A percentile compares a stretch with the other conserved stretches of the same genome.
Evolutionary conservation across 2,888 invertebrate species (phyloP).

Genomic region (Beris morrisii): DNA sequence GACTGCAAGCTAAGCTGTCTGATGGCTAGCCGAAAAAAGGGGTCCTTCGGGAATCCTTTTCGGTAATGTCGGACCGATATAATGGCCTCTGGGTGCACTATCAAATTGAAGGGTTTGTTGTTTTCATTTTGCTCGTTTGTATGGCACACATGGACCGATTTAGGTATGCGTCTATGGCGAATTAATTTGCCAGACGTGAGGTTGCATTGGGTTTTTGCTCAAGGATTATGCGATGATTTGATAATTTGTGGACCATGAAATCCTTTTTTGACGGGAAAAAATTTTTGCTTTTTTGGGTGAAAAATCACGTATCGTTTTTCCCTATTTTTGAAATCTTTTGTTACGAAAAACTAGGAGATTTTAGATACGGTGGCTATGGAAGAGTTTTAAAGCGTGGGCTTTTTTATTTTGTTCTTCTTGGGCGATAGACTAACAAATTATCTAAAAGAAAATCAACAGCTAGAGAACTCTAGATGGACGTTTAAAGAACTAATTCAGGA

Average conservation of each 20-base stretch:
- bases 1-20: slow-evolving; percentile 16
- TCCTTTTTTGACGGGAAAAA: slow-evolving; percentile 9
- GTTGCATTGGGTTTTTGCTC: slow-evolving; percentile 9
- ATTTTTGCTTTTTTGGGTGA: slow-evolving; percentile 7
- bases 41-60: slow-evolving; percentile 30
- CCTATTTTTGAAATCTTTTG: background rate
- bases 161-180: slow-evolving; percentile 27
- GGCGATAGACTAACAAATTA: no score
- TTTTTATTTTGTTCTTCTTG: no score
- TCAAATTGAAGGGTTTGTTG: slow-evolving; percentile 21
- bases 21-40: slow-evolving; percentile 19
- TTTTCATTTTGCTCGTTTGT: slow-evolving; percentile 16
- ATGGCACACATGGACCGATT: slow-evolving; percentile 21
- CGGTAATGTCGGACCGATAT: slow-evolving; percentile 18
- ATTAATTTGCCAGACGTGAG: slow-evolving; percentile 29
- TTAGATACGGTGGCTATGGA: no score
- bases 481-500: no score
- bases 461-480: no score
- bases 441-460: no score
- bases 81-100: slow-evolving; percentile 16
- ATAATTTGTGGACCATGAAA: slow-evolving; percentile 36
- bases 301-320: slow-evolving; percentile 6
- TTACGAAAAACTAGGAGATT: background rate
- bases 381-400: no score
- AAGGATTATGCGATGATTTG: slow-evolving; percentile 32